Conservation (phyloP, 2,888 invertebrate species). For the Eustalomyia histrio region DNA sequence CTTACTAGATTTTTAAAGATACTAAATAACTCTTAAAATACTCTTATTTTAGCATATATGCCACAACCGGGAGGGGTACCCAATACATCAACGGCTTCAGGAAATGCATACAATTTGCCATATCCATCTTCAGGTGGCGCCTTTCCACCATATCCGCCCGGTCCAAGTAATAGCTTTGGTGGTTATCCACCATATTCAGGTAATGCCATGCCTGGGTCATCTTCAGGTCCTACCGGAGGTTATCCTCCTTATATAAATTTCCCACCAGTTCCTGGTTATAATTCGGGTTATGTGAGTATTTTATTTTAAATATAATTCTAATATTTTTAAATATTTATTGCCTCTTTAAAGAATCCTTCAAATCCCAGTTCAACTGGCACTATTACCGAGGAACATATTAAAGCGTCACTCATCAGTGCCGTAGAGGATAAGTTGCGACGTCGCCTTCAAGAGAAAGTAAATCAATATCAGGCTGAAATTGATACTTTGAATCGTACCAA, state of each 20-base stretch:
- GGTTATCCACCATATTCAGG: slow-evolving; percentile 77
- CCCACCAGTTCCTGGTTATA: slow-evolving; percentile 73
- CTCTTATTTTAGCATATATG: slow-evolving; percentile 77
- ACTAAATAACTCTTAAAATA: too few relatives aligned
- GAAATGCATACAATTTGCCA: slow-evolving; percentile 76
- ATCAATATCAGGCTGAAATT: slow-evolving; percentile 94
- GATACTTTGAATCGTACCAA: slow-evolving; percentile 93
- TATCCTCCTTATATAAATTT: slow-evolving; percentile 81
- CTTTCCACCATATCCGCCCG: slow-evolving; percentile 78
- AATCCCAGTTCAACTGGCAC: slow-evolving; percentile 84
- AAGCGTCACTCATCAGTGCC: slow-evolving; percentile 95
- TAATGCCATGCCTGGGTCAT: slow-evolving; percentile 64
- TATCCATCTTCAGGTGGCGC: slow-evolving; percentile 81
- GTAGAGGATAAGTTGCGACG: slow-evolving; percentile 96
- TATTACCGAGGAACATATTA: slow-evolving; percentile 97
- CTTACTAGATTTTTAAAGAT: too few relatives aligned
- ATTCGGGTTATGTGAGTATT: slow-evolving; percentile 74
- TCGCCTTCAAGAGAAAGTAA: slow-evolving; percentile 92
- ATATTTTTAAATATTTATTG: neutral
- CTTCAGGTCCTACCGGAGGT: slow-evolving; percentile 76
- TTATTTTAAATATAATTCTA: neutral
- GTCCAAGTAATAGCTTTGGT: slow-evolving; percentile 74
- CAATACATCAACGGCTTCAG: slow-evolving; percentile 69
- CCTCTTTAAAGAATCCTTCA: slow-evolving; percentile 70
- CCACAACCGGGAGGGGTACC: slow-evolving; percentile 75